Evolutionary conservation across 1,140 invertebrate genomes (phyloP).

Genomic region (Lepidurus apus): DNA sequence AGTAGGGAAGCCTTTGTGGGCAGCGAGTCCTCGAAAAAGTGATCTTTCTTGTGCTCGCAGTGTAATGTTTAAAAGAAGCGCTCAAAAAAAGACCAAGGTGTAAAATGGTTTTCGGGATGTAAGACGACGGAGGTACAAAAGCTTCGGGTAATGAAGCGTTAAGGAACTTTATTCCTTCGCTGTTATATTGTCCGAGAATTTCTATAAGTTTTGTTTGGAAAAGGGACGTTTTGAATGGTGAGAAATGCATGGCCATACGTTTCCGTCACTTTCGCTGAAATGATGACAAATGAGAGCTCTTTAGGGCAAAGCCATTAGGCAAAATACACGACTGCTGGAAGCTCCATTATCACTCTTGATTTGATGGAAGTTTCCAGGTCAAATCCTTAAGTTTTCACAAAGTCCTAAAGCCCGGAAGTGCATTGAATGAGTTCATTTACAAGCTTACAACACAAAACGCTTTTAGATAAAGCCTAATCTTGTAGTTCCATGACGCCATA

Average conservation of each 20-base stretch:
- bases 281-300: constrained; percentile 10
- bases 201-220: neutral
- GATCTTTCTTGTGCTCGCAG: too few species aligned
- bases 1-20: neutral
- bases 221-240: neutral
- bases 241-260: constrained; percentile 4
- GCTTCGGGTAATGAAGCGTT: constrained; percentile 2
- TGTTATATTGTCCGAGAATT: neutral
- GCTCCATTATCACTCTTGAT: neutral
- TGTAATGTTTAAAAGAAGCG: too few species aligned
- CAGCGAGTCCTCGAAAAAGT: neutral
- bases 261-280: constrained; percentile 19
- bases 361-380: constrained; percentile 14
- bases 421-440: neutral
- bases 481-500: too few species aligned
- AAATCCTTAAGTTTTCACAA: neutral
- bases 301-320: neutral
- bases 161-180: neutral
- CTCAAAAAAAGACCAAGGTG: neutral
- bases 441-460: too few species aligned
- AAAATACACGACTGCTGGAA: neutral
- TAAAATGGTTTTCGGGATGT: neutral
- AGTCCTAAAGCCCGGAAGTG: neutral
- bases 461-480: too few species aligned
- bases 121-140: neutral